phyloP scores from a whole-genome alignment of 2,113 vertebrate genomes.

The Sorex fumeus region DNA sequence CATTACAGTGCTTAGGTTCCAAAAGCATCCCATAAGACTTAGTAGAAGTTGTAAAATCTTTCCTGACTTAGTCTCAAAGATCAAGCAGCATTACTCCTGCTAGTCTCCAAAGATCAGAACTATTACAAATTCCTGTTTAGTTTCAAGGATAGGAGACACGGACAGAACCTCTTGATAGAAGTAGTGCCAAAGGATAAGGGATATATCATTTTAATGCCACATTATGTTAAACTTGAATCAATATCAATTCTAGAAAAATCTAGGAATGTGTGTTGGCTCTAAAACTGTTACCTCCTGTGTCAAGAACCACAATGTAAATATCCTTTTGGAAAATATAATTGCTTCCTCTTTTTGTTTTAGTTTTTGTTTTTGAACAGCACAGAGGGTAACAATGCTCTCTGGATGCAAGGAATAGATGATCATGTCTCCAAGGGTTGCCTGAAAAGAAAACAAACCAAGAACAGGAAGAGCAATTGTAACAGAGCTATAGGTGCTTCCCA shows the following conservation, averaged over 20 bases:
- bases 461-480: neutral
- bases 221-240: neutral
- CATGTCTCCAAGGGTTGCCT: neutral
- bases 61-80: slow-evolving; percentile 34
- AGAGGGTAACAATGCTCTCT: neutral
- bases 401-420: slow-evolving; percentile 34
- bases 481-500: fast-evolving
- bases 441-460: neutral
- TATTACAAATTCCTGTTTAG: neutral
- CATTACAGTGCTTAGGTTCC: neutral
- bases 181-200: neutral
- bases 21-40: neutral
- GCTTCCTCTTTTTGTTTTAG: neutral
- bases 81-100: neutral
- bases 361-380: neutral
- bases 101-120: neutral
- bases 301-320: neutral
- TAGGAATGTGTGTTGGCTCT: neutral
- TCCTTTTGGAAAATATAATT: neutral
- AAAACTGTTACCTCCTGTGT: neutral
- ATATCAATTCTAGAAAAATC: slow-evolving; percentile 31
- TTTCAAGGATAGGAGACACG: neutral
- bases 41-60: neutral
- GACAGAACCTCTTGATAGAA: neutral
- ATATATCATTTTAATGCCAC: slow-evolving; percentile 7